These are phyloP conservation scores for Athrips mouffetella DNA, from an alignment of 2,888 invertebrate genomes.

Conservation along the genomic window DNA sequence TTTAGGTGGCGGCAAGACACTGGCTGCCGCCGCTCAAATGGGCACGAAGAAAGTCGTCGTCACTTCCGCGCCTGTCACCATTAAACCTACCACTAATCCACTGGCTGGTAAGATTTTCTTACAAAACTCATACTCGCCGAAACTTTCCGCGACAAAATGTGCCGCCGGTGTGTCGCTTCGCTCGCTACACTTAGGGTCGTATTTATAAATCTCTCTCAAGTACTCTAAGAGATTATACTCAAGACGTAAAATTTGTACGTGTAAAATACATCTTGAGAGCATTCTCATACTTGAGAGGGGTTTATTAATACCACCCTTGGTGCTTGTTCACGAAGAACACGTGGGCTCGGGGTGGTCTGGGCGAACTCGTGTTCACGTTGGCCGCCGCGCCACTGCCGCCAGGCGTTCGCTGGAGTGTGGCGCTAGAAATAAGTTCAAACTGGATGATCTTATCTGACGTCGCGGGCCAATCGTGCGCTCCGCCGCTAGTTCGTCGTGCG, in stretches of 20 bases:
- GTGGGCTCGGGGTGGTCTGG: background rate
- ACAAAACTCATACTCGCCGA: too few relatives aligned
- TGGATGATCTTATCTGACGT: conserved; percentile 26
- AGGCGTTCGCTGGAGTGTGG: background rate
- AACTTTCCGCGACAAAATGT: background rate
- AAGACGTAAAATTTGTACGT: too few relatives aligned
- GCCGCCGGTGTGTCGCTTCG: too few relatives aligned
- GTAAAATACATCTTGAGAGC: too few relatives aligned
- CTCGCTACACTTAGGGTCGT: too few relatives aligned
- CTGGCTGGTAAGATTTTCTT: conserved; percentile 51
- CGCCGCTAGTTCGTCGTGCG: conserved; percentile 28
- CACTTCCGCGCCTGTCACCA: conserved; percentile 46
- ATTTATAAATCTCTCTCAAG: too few relatives aligned
- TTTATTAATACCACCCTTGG: too few relatives aligned
- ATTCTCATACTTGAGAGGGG: too few relatives aligned
- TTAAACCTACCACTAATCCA: conserved; percentile 66
- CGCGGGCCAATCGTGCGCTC: conserved; percentile 28
- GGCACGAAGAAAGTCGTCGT: conserved; percentile 78
- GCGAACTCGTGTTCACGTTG: background rate
- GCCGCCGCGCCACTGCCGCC: too few relatives aligned
- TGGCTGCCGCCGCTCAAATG: conserved; percentile 87
- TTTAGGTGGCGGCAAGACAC: conserved; percentile 89
- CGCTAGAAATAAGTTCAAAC: conserved; percentile 23
- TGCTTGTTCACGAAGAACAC: too few relatives aligned
- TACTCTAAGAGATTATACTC: too few relatives aligned